Conservation (phyloP, 2,888 invertebrate genomes). For the Polydrusus cervinus region DNA sequence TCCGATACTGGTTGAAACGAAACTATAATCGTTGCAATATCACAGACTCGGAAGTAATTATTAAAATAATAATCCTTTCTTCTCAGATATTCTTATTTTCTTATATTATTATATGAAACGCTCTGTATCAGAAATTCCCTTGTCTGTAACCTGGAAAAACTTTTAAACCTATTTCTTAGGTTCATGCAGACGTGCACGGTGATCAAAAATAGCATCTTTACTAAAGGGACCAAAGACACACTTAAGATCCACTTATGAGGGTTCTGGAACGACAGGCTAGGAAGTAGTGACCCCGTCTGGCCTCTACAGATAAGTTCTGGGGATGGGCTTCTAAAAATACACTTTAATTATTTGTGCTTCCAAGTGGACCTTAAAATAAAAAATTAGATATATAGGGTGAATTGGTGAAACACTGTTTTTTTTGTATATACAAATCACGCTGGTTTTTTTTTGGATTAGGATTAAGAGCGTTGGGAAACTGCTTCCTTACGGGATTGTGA, state of each 20-base stretch:
- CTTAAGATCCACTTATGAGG: slow-evolving; percentile 43
- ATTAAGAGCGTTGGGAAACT: too few relatives aligned
- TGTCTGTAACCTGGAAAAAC: neutral
- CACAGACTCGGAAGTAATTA: neutral
- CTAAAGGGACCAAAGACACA: slow-evolving; percentile 22
- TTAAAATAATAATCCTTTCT: neutral
- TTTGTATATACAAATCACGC: too few relatives aligned
- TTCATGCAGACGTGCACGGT: neutral
- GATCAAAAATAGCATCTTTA: slow-evolving; percentile 26
- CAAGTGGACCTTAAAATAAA: slow-evolving; percentile 13
- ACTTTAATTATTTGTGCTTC: slow-evolving; percentile 19
- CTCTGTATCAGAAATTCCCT: too few relatives aligned
- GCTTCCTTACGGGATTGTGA: too few relatives aligned
- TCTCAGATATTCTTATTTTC: neutral
- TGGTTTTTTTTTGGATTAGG: too few relatives aligned
- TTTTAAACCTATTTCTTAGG: neutral
- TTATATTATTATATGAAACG: neutral
- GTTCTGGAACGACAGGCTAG: slow-evolving; percentile 30
- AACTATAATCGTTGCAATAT: neutral
- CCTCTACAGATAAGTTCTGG: slow-evolving; percentile 33
- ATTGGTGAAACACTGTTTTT: too few relatives aligned
- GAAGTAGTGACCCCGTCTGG: slow-evolving; percentile 50
- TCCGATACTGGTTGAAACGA: too few relatives aligned
- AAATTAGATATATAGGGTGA: neutral
- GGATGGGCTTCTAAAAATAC: slow-evolving; percentile 48